Evolutionary conservation across 2,888 invertebrate genomes (phyloP), one percentile per base, ranked within the genome.

Genomic region (Drosophila rubida): DNA sequence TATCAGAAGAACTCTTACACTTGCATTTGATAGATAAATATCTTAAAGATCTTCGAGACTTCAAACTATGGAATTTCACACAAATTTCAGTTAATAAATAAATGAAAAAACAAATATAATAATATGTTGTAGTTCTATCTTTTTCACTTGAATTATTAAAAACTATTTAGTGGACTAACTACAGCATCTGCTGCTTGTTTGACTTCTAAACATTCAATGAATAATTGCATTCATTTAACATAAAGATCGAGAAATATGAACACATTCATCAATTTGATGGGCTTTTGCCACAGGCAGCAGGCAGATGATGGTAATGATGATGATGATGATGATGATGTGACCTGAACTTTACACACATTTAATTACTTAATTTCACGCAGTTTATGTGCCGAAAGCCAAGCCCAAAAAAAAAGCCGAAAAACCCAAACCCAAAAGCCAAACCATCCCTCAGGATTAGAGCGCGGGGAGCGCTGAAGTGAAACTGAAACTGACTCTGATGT

Each of bases 311-410:
- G 23, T n/a, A 37, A 39, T 30, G 49, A 25, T 25, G 32, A 55
- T 23, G 55, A 37, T 37, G 37, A 25, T 37, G 53, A 54, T 37
- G 57, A 62, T 50, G 69, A 69, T 65, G 53, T 65, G 67, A 54
- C 61, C 62, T 76, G 72, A 86, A 89, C 78, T 89, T 83, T 77
- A 54, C 39, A 69, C 44, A 55, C 70, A 78, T 78, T 86, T 88
- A 90, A 90, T 91, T 89, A 87, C 90, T 89, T 87, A 78, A 90
- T 90, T 91, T 90, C 90, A 90, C 88, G 91, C 90, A 88, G 84
- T 87, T 84, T 77, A 86, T 78, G 78, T 64, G 59, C 72, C 57
- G 49, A 75, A 66, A 69, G 78, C 82, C 80, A 74, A 86, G 69
- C 84, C 81, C 75, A 80, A 30, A 46, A 61, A 46, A 37, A 35